Evolutionary conservation across 37 sponge, comb jelly and placozoan genomes (phyloP).

Genomic region (Ianthella basta): DNA sequence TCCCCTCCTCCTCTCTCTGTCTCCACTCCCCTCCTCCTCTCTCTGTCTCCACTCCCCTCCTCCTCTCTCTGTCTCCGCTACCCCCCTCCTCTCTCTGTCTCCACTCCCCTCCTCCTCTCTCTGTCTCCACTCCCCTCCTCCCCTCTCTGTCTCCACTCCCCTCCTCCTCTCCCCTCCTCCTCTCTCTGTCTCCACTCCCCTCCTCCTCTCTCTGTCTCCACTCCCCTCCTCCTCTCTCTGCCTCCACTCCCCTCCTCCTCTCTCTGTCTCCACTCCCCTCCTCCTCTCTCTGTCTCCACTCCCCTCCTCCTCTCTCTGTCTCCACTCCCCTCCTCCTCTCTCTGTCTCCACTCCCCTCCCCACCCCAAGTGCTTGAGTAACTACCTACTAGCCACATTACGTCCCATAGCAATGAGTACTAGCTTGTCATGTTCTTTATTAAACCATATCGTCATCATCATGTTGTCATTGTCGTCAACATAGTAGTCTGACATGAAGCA

Average conservation of each 20-base stretch:
- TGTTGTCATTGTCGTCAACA: too few relatives aligned
- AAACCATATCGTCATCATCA: too few relatives aligned
- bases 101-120: not conserved
- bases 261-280: not conserved
- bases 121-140: not conserved
- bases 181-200: not conserved
- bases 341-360: not conserved
- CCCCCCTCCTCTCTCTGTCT: not conserved
- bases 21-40: not conserved
- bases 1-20: not conserved
- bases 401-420: too few relatives aligned
- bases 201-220: not conserved
- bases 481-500: too few relatives aligned
- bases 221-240: not conserved
- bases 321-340: not conserved
- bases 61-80: not conserved
- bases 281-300: not conserved
- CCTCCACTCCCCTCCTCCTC: not conserved
- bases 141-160: not conserved
- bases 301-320: not conserved
- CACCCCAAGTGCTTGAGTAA: too few relatives aligned
- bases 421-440: too few relatives aligned
- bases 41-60: not conserved
- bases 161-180: not conserved
- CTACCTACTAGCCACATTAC: too few relatives aligned